Conservation (phyloP, 2,113 vertebrate genomes). For the Vidua chalybeata region DNA sequence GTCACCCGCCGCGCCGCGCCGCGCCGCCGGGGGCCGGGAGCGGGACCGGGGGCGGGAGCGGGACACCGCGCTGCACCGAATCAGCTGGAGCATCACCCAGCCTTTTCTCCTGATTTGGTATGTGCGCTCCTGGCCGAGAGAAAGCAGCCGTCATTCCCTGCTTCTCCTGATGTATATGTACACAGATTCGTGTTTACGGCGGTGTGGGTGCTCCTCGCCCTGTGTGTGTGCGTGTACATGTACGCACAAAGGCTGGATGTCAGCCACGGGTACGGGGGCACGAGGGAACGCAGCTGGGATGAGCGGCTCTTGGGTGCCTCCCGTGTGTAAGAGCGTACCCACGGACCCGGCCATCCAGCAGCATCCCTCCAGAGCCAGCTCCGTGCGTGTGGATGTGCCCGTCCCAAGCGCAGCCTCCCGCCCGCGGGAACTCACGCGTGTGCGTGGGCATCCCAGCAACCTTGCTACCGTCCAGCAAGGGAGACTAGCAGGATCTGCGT, state of each 20-base stretch:
- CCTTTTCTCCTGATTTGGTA: constrained; percentile 18
- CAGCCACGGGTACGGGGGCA: background rate
- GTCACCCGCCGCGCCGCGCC: constrained; percentile 43
- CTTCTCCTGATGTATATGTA: background rate
- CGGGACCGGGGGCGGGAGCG: constrained; percentile 42
- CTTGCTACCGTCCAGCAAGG: background rate
- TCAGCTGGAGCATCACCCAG: constrained; percentile 42
- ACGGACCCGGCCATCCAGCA: background rate
- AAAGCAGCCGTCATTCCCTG: background rate
- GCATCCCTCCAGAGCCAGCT: background rate
- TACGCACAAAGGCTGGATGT: background rate
- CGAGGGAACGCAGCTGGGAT: background rate
- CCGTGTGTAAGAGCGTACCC: background rate
- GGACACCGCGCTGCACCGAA: background rate
- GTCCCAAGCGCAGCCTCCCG: background rate
- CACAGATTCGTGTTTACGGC: background rate
- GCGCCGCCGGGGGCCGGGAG: constrained; percentile 33
- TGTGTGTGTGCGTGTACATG: rapidly evolving
- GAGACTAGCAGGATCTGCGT: background rate
- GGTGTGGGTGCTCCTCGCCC: background rate
- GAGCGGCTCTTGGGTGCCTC: background rate
- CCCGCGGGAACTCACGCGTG: background rate
- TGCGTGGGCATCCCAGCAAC: background rate
- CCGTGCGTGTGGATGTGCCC: background rate
- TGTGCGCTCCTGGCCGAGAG: background rate